Evolutionary conservation across 2,888 invertebrate species (phyloP).

Genomic region (Chydorus sphaericus): DNA sequence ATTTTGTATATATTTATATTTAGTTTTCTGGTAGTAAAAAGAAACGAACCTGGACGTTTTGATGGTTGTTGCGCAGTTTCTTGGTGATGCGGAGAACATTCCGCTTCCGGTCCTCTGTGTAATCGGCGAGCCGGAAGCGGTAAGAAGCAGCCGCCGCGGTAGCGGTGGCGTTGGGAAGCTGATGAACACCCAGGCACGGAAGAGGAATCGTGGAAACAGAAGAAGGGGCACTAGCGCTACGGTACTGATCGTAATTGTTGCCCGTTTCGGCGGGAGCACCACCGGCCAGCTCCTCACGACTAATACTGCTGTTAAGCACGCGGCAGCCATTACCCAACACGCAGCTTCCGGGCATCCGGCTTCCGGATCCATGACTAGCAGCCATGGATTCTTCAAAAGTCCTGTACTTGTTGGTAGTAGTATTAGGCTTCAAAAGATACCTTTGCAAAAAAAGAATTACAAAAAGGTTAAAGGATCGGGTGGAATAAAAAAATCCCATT

Average conservation of each 20-base stretch:
- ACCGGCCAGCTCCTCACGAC: conserved; percentile 6
- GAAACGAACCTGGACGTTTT: neutral
- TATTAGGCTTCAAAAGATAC: no score
- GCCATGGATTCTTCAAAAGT: no score
- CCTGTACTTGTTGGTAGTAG: no score
- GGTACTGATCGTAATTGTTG: neutral
- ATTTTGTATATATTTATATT: neutral
- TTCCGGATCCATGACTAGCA: conserved; percentile 7
- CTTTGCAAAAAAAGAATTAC: neutral
- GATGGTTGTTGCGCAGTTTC: conserved; percentile 2
- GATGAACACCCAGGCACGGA: neutral
- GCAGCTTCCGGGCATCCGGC: conserved; percentile 2
- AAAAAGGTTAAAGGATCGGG: neutral
- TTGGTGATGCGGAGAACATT: conserved; percentile 4
- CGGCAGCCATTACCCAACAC: conserved; percentile 18
- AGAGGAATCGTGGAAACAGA: neutral
- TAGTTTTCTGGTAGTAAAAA: neutral
- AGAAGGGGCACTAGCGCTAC: neutral
- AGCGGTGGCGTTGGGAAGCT: neutral
- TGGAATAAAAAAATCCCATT: no score
- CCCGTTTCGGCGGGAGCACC: conserved; percentile 3
- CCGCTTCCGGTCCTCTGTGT: conserved; percentile 7
- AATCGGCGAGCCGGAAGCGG: conserved; percentile 6
- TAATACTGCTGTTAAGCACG: neutral
- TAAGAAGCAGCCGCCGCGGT: neutral